Base-by-base conservation (phyloP, 2,888 invertebrate genomes). In the Thalpophila matura region DNA sequence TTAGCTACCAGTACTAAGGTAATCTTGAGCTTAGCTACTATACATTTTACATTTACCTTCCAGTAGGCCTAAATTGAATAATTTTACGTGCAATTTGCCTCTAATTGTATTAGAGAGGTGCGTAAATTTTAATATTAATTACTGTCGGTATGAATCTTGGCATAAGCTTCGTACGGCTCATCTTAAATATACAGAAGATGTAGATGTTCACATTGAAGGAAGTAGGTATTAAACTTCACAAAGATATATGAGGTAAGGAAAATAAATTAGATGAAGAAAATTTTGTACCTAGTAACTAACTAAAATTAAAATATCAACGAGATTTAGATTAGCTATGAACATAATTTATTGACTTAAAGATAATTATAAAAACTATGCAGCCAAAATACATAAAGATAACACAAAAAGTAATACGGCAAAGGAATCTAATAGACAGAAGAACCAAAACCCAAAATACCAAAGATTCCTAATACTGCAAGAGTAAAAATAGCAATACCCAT, bases 21-120 rank as follows among this genome's bases (percentile, higher is more conserved):
- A 63, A 73, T 73, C 67, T 62, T 51, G n/a, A 46, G 37, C 53
- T 46, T 18, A 53, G 26, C 16, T 43, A 14, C 18, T 35, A 43
- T 65, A 59, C 20, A 10, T 24, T 61, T 46, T 35, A 62, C 35
- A 33, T 55, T 40, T 35, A 57, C 54, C 20, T n/a, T 27, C 22
- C 12, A 18, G 37, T 33, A 33, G 12, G 16, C 40, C 33, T 59
- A 33, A 58, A 77, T 66, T 66, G 49, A 66, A 77, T 77, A 73
- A 59, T 62, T 65, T 49, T 29, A 54, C 59, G 42, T 29, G 47
- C 38, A 62, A 59, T 66, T 77, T 54, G 31, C 74, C 14, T 56
- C 24, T 49, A 47, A 77, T 57, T 54, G 24, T 60, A 64, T 58
- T 31, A 65, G 43, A 55, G 35, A 55, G 60, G 27, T 42, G 56